These are phyloP conservation scores for Metacarcinus magister DNA, from an alignment of 2,888 invertebrate species.

Conservation along the genomic window DNA sequence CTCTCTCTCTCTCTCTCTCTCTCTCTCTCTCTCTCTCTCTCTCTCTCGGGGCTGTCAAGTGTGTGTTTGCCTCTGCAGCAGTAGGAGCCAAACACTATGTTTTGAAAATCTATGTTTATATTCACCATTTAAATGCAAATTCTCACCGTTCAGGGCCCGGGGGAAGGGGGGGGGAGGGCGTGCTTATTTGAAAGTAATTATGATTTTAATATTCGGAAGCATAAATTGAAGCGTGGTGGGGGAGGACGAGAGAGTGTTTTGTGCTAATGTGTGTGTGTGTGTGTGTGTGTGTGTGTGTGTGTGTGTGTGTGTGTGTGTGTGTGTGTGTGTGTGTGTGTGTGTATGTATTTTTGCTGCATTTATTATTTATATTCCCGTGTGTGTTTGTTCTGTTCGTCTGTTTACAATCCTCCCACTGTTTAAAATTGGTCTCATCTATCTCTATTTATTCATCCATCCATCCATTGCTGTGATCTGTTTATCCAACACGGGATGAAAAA, in stretches of 20 bases:
- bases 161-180: neutral
- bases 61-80: neutral
- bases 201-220: constrained; percentile 37
- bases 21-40: constrained; percentile 50
- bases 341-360: no score
- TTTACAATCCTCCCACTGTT: neutral
- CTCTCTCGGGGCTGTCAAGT: neutral
- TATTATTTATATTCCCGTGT: no score
- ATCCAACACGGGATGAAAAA: neutral
- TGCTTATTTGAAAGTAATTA: constrained; percentile 44
- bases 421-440: neutral
- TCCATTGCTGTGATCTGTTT: neutral
- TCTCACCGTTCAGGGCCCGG: neutral
- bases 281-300: constrained; percentile 47
- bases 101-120: constrained; percentile 4
- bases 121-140: constrained; percentile 36
- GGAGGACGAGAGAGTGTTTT: neutral
- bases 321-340: neutral
- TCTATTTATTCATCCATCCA: neutral
- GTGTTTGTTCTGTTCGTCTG: neutral
- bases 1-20: constrained; percentile 56
- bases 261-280: neutral
- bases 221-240: neutral
- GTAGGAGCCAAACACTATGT: neutral
- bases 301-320: neutral